Evolutionary conservation across 2,888 invertebrate genomes (phyloP).

Genomic region (Hecatera dysodea): DNA sequence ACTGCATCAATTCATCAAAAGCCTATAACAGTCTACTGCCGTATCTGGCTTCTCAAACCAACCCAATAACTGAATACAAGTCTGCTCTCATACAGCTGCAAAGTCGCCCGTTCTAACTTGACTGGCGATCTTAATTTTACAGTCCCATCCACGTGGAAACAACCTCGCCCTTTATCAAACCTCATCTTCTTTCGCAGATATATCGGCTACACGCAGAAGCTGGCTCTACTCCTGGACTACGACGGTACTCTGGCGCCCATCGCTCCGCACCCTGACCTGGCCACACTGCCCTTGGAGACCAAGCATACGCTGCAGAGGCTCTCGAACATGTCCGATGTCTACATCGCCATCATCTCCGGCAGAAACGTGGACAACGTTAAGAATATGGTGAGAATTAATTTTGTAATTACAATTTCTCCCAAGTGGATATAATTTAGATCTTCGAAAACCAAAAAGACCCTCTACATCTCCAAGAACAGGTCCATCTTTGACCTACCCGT

Average conservation of each 20-base stretch:
- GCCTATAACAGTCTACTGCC: no score
- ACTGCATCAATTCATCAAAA: no score
- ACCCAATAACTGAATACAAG: no score
- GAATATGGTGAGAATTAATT: slow-evolving; percentile 92
- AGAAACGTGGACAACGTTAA: slow-evolving; percentile 97
- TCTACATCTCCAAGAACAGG: no score
- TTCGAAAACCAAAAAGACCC: neutral
- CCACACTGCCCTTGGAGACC: slow-evolving; percentile 96
- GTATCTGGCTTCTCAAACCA: no score
- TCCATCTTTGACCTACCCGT: neutral
- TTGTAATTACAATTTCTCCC: neutral
- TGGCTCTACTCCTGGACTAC: slow-evolving; percentile 96
- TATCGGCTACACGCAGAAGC: slow-evolving; percentile 96
- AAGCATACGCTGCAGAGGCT: slow-evolving; percentile 95
- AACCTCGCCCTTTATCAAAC: neutral
- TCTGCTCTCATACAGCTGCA: no score
- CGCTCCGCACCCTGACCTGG: slow-evolving; percentile 97
- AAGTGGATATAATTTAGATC: neutral
- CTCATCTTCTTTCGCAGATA: slow-evolving; percentile 89
- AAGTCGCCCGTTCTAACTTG: no score
- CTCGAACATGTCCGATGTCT: slow-evolving; percentile 96
- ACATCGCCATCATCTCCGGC: slow-evolving; percentile 96
- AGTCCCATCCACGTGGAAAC: neutral
- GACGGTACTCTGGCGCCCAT: slow-evolving; percentile 97
- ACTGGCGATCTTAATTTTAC: no score